These are phyloP conservation scores for Prietella phreatophila DNA, from an alignment of 2,113 vertebrate genomes.

Conservation along the genomic window DNA sequence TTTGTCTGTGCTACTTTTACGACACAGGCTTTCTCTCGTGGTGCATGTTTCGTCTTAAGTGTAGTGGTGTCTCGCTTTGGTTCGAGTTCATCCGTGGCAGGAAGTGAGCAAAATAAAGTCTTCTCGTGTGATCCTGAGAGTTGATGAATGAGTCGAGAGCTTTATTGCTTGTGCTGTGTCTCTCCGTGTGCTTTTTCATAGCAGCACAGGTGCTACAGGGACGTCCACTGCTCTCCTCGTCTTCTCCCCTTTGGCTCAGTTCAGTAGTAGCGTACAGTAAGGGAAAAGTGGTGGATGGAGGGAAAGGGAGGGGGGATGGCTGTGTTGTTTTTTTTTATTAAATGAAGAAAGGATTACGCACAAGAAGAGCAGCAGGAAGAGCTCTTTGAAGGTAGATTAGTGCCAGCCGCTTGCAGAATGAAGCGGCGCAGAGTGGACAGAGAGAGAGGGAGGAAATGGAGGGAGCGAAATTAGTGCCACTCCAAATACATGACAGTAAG, in stretches of 20 bases:
- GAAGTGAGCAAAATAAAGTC: conserved; percentile 9
- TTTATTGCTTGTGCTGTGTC: conserved; percentile 34
- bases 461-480: conserved; percentile 56
- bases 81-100: neutral
- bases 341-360: conserved; percentile 25
- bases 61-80: conserved; percentile 21
- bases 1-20: neutral
- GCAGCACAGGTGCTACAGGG: conserved; percentile 49
- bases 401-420: conserved; percentile 49
- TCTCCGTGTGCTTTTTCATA: conserved; percentile 41
- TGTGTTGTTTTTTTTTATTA: conserved; percentile 7
- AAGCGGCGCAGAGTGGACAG: conserved; percentile 38
- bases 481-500: conserved; percentile 50
- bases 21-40: neutral
- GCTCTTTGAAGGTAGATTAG: conserved; percentile 59
- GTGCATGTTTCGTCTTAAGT: neutral
- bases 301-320: neutral
- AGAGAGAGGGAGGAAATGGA: conserved; percentile 27
- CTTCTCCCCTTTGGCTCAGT: conserved; percentile 51
- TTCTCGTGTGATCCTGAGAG: conserved; percentile 6
- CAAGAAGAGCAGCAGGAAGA: conserved; percentile 41
- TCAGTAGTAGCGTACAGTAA: conserved; percentile 45
- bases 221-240: conserved; percentile 45
- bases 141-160: conserved; percentile 14
- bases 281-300: neutral